phyloP scores from a whole-genome alignment of 2,113 vertebrate genomes.

The Uropsilus gracilis region DNA sequence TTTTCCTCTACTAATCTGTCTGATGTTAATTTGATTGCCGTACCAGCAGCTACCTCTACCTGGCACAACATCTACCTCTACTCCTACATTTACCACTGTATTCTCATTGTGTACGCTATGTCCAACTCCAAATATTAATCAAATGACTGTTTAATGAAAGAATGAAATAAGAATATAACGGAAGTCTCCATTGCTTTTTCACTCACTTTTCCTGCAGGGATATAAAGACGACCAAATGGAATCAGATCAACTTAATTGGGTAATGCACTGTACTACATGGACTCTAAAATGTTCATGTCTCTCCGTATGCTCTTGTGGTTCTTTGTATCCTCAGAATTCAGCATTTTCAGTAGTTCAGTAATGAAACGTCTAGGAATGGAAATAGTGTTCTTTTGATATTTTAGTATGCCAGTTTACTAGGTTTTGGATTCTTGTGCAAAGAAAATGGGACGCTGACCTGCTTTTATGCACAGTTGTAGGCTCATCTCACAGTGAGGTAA shows the following conservation, averaged over 20 bases:
- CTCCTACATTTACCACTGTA: background rate
- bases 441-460: constrained; percentile 44
- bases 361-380: background rate
- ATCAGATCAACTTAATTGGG: background rate
- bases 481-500: constrained; percentile 52
- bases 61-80: no score
- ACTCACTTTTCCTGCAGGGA: background rate
- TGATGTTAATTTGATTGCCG: no score
- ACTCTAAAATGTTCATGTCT: background rate
- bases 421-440: constrained; percentile 30
- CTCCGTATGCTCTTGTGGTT: no score
- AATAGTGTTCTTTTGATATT: constrained; percentile 8
- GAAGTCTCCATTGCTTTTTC: background rate
- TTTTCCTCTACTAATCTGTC: no score
- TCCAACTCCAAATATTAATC: background rate
- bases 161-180: background rate
- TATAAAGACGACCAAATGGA: background rate
- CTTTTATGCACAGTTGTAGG: constrained; percentile 37
- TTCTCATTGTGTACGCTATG: background rate
- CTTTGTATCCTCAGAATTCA: background rate
- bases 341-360: constrained; percentile 45
- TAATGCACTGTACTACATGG: background rate
- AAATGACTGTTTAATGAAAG: constrained; percentile 22
- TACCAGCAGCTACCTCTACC: no score
- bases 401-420: constrained; percentile 41